Conservation (phyloP, 1,140 invertebrate species). For the Drosophila micromelanica region DNA sequence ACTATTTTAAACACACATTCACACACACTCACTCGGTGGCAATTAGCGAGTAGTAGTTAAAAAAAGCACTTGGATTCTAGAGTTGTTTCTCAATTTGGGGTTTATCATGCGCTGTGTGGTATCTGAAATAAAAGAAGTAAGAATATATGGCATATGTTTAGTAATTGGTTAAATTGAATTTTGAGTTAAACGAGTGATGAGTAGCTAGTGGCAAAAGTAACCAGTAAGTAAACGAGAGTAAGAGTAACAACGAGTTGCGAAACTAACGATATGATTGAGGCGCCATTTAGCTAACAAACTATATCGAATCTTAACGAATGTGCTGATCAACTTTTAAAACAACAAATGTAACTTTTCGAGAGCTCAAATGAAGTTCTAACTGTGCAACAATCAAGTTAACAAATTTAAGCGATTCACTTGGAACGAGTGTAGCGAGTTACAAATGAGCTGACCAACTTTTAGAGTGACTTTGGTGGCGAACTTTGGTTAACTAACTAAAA, state of each 20-base stretch:
- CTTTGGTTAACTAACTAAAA: conserved; percentile 1
- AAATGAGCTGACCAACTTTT: too few relatives aligned
- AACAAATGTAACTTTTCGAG: background rate
- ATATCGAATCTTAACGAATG: background rate
- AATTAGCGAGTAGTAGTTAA: conserved; percentile 23
- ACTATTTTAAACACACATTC: conserved; percentile 19
- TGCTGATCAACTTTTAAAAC: background rate
- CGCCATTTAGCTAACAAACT: background rate
- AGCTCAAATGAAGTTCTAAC: background rate
- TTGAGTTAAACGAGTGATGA: background rate
- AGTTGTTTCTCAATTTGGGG: conserved; percentile 20
- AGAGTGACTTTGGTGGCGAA: background rate
- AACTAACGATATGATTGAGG: background rate
- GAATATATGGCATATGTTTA: conserved; percentile 19
- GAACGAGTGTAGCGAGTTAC: too few relatives aligned
- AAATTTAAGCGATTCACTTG: too few relatives aligned
- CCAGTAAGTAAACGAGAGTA: background rate
- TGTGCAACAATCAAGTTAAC: background rate
- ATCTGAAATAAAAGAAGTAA: conserved; percentile 31
- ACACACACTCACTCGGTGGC: conserved; percentile 12
- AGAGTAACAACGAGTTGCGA: background rate
- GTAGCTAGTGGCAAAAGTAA: background rate
- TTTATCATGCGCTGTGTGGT: conserved; percentile 25
- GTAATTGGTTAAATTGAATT: background rate
- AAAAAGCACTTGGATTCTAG: conserved; percentile 2